phyloP scores from a whole-genome alignment of 1,140 invertebrate species.

The Aphidius ervi region DNA sequence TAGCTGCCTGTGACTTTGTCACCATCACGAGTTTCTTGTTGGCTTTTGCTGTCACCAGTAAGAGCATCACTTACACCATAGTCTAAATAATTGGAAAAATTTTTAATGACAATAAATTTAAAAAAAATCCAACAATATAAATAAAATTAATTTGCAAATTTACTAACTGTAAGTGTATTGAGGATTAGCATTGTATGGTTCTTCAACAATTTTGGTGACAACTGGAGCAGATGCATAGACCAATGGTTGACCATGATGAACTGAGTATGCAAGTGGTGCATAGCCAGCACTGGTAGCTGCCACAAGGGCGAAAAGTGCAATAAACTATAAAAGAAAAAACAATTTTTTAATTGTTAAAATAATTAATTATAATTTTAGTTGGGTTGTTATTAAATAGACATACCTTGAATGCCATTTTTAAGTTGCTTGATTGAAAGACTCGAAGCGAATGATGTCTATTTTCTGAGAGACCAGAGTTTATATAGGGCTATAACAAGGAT shows the following conservation, averaged over 20 bases:
- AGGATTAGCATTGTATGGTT: slow-evolving; percentile 19
- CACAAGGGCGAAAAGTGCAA: slow-evolving; percentile 30
- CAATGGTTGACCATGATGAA: slow-evolving; percentile 13
- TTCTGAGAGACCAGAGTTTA: no score
- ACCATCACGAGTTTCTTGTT: slow-evolving; percentile 22
- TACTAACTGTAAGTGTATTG: slow-evolving; percentile 20
- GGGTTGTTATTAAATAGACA: no score
- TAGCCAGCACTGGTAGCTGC: slow-evolving; percentile 32
- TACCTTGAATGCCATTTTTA: no score
- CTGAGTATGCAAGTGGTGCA: slow-evolving; percentile 22
- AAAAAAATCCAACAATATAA: no score
- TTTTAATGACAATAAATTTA: no score
- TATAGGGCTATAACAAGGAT: no score
- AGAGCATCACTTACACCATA: slow-evolving; percentile 17
- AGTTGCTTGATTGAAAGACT: no score
- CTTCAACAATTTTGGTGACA: slow-evolving; percentile 6
- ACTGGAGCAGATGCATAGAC: slow-evolving; percentile 15
- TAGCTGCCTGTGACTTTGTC: slow-evolving; percentile 24
- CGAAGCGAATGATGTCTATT: no score
- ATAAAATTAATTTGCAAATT: no score
- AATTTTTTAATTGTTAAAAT: no score
- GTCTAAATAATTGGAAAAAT: no score
- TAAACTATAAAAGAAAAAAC: slow-evolving; percentile 1
- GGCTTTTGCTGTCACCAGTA: slow-evolving; percentile 26
- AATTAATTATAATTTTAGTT: no score